Percentiles rank a stretch among this genome's conserved stretches.
These are phyloP conservation scores for Magallana nippona DNA, from an alignment of 2,888 invertebrate species.

Conservation along the genomic window DNA sequence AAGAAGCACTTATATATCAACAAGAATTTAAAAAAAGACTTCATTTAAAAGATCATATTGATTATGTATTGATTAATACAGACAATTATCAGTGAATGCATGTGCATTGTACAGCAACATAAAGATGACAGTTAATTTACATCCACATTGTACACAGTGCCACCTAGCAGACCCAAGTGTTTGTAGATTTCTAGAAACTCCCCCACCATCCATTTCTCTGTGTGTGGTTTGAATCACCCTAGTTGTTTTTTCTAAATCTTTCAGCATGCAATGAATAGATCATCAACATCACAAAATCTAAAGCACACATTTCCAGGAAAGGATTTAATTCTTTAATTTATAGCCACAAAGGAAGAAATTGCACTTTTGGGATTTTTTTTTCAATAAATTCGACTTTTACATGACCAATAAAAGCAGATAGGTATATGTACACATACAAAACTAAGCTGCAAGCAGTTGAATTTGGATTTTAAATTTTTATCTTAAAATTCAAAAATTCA, in stretches of 20 bases:
- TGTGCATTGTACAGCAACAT: no score
- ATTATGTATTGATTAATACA: background rate
- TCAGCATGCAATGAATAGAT: background rate
- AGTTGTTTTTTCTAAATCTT: background rate
- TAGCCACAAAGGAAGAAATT: background rate
- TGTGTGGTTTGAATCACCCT: background rate
- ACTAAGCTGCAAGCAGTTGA: background rate
- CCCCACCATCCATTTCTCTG: background rate
- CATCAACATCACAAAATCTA: background rate
- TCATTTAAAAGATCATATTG: no score
- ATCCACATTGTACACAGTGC: no score
- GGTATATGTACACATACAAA: background rate
- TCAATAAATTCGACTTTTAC: background rate
- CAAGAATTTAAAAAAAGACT: no score
- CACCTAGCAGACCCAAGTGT: no score
- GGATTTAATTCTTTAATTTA: background rate
- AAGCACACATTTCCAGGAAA: slow-evolving; percentile 16
- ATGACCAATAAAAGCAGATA: background rate
- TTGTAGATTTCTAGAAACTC: no score
- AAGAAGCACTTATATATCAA: no score
- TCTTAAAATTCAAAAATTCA: no score
- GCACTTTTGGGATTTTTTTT: background rate
- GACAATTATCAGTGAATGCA: no score
- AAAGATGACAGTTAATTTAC: no score
- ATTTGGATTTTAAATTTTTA: no score